phyloP scores from a whole-genome alignment of 2,888 invertebrate genomes.

The Dysmachus trigonus region DNA sequence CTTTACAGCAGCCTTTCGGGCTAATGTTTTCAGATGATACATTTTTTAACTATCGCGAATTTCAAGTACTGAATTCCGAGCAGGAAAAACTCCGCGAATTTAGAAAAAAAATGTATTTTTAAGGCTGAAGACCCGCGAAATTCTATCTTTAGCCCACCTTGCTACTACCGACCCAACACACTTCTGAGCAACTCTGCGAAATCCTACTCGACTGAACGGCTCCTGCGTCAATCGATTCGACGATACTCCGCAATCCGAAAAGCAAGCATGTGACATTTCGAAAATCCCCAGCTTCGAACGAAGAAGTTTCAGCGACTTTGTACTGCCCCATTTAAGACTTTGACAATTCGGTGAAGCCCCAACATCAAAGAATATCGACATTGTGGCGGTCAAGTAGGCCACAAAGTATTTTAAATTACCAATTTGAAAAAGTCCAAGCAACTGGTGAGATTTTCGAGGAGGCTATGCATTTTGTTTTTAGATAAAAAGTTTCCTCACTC shows the following conservation, averaged over 20 bases:
- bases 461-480: no score
- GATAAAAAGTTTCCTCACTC: no score
- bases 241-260: background rate
- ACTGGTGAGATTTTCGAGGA: no score
- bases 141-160: background rate
- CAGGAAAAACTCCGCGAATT: background rate
- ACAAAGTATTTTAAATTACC: no score
- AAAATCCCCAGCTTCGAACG: background rate
- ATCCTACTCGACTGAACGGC: background rate
- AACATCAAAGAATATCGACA: no score
- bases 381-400: no score
- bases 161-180: background rate
- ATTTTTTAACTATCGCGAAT: constrained; percentile 60
- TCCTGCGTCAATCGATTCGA: background rate
- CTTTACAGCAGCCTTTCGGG: constrained; percentile 68
- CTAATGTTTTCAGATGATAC: constrained; percentile 78
- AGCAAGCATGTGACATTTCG: background rate
- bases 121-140: background rate
- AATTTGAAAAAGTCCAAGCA: no score
- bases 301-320: background rate
- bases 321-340: background rate
- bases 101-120: background rate
- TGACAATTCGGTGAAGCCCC: background rate
- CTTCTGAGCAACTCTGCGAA: background rate
- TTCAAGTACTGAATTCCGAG: background rate